phyloP scores from a whole-genome alignment of 2,113 vertebrate species.

The Actenoides lindsayi region DNA sequence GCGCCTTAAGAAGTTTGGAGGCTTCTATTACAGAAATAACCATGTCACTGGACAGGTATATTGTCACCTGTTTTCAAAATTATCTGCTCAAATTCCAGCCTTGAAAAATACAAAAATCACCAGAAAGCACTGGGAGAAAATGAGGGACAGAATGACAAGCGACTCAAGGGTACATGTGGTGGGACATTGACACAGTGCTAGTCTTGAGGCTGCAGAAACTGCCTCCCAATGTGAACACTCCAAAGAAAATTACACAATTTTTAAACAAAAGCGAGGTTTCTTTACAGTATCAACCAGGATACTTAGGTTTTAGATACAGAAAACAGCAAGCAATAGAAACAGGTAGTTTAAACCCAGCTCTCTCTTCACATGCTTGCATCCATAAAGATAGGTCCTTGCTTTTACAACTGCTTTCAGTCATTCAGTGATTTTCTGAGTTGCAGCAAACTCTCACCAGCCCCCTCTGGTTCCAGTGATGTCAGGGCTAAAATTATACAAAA shows the following conservation, averaged over 20 bases:
- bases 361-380: neutral
- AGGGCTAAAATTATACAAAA: neutral
- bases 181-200: neutral
- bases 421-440: neutral
- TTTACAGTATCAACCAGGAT: neutral
- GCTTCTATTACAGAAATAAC: neutral
- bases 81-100: neutral
- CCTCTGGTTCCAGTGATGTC: neutral
- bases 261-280: neutral
- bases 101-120: neutral
- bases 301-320: neutral
- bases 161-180: neutral
- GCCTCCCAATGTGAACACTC: neutral
- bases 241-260: neutral
- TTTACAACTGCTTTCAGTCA: neutral
- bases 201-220: neutral
- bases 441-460: neutral
- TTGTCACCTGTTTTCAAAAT: neutral
- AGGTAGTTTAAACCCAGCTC: neutral
- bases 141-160: neutral
- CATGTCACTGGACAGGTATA: neutral
- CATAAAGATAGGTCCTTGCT: neutral
- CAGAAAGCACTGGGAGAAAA: neutral
- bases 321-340: neutral
- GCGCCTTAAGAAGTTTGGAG: neutral